phyloP scores from a whole-genome alignment of 2,888 invertebrate species.

The Lasius platythorax region DNA sequence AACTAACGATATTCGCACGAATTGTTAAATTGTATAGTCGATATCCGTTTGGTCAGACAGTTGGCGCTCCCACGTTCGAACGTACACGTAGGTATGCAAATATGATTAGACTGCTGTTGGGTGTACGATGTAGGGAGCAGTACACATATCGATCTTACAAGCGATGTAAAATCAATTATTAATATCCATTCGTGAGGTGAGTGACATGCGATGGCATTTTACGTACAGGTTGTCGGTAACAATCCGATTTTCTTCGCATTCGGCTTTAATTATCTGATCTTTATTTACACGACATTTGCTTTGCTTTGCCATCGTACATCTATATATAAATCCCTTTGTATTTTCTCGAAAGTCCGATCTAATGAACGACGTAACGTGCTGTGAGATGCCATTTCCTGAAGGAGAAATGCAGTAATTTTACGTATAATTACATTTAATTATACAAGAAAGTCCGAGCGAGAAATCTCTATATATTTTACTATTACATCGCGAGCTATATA shows the following conservation, averaged over 20 bases:
- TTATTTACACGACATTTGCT: background rate
- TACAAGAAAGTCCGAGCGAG: background rate
- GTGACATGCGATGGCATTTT: slow-evolving; percentile 46
- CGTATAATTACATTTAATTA: background rate
- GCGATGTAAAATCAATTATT: slow-evolving; percentile 53
- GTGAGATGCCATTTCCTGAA: background rate
- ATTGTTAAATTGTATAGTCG: slow-evolving; percentile 19
- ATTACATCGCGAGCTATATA: background rate
- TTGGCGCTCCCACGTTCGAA: slow-evolving; percentile 18
- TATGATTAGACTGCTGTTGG: slow-evolving; percentile 25
- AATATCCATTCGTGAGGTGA: slow-evolving; percentile 44
- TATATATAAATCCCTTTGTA: background rate
- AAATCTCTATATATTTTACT: background rate
- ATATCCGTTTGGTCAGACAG: background rate
- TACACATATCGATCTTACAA: slow-evolving; percentile 50
- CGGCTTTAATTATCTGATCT: slow-evolving; percentile 17
- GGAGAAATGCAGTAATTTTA: background rate
- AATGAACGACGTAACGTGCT: background rate
- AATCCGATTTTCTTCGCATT: background rate
- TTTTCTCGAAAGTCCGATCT: slow-evolving; percentile 17
- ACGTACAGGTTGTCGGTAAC: background rate
- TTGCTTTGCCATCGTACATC: background rate
- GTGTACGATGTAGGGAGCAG: slow-evolving; percentile 6
- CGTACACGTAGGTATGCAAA: slow-evolving; percentile 28
- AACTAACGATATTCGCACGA: background rate